These are phyloP conservation scores for Coleophora flavipennella DNA, from an alignment of 2,888 invertebrate species.

Conservation along the genomic window DNA sequence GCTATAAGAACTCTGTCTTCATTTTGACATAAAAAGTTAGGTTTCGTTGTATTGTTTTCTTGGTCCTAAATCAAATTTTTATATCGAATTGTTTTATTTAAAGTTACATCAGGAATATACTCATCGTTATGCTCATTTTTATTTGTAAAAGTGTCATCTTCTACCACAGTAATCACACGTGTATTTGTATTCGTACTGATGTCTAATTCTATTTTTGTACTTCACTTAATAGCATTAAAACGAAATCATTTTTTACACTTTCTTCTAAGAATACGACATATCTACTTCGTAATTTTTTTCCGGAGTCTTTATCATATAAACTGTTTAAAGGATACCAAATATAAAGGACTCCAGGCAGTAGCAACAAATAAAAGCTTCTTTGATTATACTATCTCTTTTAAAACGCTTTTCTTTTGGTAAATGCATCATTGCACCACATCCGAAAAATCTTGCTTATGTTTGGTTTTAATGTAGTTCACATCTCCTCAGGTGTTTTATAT, in stretches of 20 bases:
- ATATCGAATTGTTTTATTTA: background rate
- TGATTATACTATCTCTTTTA: slow-evolving; percentile 8
- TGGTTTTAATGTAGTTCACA: slow-evolving; percentile 28
- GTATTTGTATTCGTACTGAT: too few relatives aligned
- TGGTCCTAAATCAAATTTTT: background rate
- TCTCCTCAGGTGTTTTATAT: slow-evolving; percentile 18
- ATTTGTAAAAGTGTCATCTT: slow-evolving; percentile 1
- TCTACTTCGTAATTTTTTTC: slow-evolving; percentile 11
- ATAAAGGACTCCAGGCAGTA: background rate
- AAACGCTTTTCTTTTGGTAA: background rate
- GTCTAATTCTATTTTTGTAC: background rate
- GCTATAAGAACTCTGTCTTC: slow-evolving; percentile 10
- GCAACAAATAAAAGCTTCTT: slow-evolving; percentile 7
- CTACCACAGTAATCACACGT: too few relatives aligned
- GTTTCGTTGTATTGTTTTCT: background rate
- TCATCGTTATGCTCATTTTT: slow-evolving; percentile 5
- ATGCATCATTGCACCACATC: slow-evolving; percentile 3
- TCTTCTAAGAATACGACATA: slow-evolving; percentile 14
- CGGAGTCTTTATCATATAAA: slow-evolving; percentile 6
- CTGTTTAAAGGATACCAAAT: slow-evolving; percentile 8
- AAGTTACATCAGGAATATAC: background rate
- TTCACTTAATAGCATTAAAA: background rate
- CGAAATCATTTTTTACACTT: slow-evolving; percentile 1
- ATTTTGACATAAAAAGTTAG: background rate
- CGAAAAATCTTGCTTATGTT: slow-evolving; percentile 6